Evolutionary conservation across 2,888 invertebrate genomes (phyloP).

Genomic region (Chaetogeoica ovagalla): DNA sequence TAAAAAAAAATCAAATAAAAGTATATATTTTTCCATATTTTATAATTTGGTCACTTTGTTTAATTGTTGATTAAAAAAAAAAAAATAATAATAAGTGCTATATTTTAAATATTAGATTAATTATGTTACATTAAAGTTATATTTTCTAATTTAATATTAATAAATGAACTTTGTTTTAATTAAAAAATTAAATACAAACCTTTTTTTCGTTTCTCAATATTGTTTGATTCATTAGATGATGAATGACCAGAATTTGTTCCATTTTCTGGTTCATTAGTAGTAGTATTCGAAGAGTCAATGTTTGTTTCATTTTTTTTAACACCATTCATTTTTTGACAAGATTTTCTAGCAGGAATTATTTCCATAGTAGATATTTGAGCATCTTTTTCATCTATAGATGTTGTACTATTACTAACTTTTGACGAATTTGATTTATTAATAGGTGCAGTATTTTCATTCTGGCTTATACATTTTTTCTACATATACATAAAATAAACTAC

Average conservation of each 20-base stretch:
- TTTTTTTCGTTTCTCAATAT: conserved; percentile 62
- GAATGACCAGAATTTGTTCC: conserved; percentile 48
- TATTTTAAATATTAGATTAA: too few species aligned
- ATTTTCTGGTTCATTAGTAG: conserved; percentile 39
- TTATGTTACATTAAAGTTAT: too few species aligned
- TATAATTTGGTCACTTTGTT: too few species aligned
- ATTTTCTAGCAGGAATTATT: conserved; percentile 22
- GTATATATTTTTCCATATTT: too few species aligned
- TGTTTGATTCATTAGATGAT: conserved; percentile 57
- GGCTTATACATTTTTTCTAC: conserved; percentile 27
- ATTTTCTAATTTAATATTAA: too few species aligned
- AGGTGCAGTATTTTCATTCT: conserved; percentile 29
- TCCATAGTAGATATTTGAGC: conserved; percentile 35
- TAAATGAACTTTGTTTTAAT: too few species aligned
- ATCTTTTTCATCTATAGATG: conserved; percentile 29
- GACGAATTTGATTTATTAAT: conserved; percentile 26
- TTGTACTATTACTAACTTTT: conserved; percentile 25
- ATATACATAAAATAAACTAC: background rate
- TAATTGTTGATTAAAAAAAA: too few species aligned
- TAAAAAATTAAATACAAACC: conserved; percentile 55
- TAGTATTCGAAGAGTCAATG: conserved; percentile 5
- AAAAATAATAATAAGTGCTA: too few species aligned
- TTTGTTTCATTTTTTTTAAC: conserved; percentile 34
- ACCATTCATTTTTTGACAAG: conserved; percentile 39
- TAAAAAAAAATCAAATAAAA: too few species aligned